Evolutionary conservation across 2,113 vertebrate genomes (phyloP).

Genomic region (Odocoileus virginianus): DNA sequence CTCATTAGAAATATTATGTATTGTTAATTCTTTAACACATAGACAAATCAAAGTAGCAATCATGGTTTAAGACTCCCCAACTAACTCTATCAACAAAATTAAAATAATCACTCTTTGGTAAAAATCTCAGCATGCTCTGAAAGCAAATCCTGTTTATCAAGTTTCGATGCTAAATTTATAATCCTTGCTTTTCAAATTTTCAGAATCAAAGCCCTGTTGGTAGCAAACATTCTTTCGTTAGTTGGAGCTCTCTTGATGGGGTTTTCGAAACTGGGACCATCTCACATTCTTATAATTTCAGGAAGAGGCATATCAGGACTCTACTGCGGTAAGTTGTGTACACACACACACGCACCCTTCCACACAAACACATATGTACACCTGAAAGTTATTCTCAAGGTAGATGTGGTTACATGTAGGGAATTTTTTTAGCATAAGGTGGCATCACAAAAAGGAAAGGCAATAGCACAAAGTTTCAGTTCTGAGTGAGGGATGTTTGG

Average conservation of each 20-base stretch:
- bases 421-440: background rate
- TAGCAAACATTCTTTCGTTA: slow-evolving; percentile 89
- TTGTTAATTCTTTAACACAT: background rate
- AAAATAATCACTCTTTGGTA: background rate
- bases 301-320: slow-evolving; percentile 92
- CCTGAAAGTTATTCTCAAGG: background rate
- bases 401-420: background rate
- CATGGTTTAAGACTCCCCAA: background rate
- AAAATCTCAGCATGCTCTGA: slow-evolving; percentile 15
- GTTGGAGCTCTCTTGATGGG: slow-evolving; percentile 91
- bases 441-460: background rate
- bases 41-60: background rate
- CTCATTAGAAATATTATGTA: background rate
- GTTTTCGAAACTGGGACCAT: slow-evolving; percentile 86
- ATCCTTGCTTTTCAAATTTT: slow-evolving; percentile 62
- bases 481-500: background rate
- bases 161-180: slow-evolving; percentile 36
- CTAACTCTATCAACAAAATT: background rate
- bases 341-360: background rate
- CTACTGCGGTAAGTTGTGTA: slow-evolving; percentile 88
- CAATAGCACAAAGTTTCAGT: background rate
- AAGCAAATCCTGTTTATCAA: background rate
- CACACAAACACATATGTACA: background rate
- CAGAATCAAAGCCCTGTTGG: slow-evolving; percentile 93
- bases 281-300: slow-evolving; percentile 91